Evolutionary conservation across 2,113 vertebrate genomes (phyloP).

Genomic region (Empidonax alnorum): DNA sequence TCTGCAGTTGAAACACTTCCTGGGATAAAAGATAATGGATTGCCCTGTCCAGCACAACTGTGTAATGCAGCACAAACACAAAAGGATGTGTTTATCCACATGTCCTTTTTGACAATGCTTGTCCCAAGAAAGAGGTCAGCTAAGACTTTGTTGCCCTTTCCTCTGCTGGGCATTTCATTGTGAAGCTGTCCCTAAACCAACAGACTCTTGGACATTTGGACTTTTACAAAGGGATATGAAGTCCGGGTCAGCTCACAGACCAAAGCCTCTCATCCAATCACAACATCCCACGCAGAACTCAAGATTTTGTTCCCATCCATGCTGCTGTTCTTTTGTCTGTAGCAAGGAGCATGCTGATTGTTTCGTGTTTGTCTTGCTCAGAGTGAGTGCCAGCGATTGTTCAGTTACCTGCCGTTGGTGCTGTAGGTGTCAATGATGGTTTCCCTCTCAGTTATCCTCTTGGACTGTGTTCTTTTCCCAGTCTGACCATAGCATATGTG

Average conservation of each 20-base stretch:
- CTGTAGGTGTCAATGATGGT: not conserved
- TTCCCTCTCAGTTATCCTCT: not conserved
- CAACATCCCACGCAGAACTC: not conserved
- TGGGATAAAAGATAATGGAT: not conserved
- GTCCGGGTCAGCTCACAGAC: constrained; percentile 32
- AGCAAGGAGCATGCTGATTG: not conserved
- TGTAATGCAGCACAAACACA: not conserved
- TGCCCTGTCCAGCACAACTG: not conserved
- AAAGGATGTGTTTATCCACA: constrained; percentile 14
- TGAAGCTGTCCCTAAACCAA: constrained; percentile 36
- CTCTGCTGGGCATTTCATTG: not conserved
- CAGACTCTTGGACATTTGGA: not conserved
- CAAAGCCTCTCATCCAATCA: not conserved
- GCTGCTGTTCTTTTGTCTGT: not conserved
- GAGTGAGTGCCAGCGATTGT: not conserved
- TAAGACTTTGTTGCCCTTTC: not conserved
- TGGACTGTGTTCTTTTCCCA: not conserved
- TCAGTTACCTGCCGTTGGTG: not conserved
- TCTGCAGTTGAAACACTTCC: not conserved
- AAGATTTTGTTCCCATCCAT: not conserved
- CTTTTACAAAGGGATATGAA: constrained; percentile 13
- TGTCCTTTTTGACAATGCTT: not conserved
- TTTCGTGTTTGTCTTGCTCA: not conserved
- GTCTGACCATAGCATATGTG: fast-evolving
- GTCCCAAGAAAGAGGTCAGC: constrained; percentile 21